A percentile compares a stretch with the other conserved stretches of the same genome.
These are phyloP conservation scores for Chelonus formosanus DNA, from an alignment of 2,888 invertebrate genomes.

Conservation along the genomic window DNA sequence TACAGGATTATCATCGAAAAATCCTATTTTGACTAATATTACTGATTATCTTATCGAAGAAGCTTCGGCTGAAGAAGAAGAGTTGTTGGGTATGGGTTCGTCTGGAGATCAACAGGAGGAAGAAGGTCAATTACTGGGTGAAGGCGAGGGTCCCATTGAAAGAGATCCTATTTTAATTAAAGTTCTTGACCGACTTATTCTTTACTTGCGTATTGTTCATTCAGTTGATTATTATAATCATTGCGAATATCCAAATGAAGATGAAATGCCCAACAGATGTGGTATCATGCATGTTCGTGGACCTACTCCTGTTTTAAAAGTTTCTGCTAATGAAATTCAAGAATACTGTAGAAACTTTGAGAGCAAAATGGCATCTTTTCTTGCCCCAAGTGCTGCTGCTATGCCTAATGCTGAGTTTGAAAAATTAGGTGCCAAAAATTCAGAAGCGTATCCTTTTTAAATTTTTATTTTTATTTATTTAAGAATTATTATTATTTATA, in stretches of 20 bases:
- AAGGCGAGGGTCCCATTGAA: constrained; percentile 71
- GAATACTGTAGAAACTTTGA: constrained; percentile 85
- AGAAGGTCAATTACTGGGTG: constrained; percentile 66
- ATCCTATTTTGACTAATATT: constrained; percentile 95
- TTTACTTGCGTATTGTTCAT: constrained; percentile 96
- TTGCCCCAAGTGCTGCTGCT: constrained; percentile 76
- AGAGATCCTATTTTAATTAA: constrained; percentile 76
- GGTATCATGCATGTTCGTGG: constrained; percentile 98
- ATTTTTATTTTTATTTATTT: too few relatives aligned
- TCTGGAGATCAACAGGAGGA: constrained; percentile 60
- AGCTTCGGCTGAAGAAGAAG: constrained; percentile 98
- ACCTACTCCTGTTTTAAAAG: constrained; percentile 83
- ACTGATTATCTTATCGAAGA: constrained; percentile 98
- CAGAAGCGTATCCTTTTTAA: constrained; percentile 67
- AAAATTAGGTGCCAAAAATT: constrained; percentile 84
- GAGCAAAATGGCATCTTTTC: constrained; percentile 88
- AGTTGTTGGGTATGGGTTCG: constrained; percentile 76
- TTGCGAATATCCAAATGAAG: constrained; percentile 98
- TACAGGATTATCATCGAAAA: constrained; percentile 78
- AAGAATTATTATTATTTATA: too few relatives aligned
- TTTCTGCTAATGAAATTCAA: constrained; percentile 76
- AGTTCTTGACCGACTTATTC: constrained; percentile 80
- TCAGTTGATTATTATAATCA: constrained; percentile 99
- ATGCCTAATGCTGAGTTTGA: constrained; percentile 80
- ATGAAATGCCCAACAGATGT: constrained; percentile 99